Percentiles rank a stretch among this genome's conserved stretches.
These are phyloP conservation scores for Cinclus mexicanus DNA, from an alignment of 2,113 vertebrate genomes.

Conservation along the genomic window DNA sequence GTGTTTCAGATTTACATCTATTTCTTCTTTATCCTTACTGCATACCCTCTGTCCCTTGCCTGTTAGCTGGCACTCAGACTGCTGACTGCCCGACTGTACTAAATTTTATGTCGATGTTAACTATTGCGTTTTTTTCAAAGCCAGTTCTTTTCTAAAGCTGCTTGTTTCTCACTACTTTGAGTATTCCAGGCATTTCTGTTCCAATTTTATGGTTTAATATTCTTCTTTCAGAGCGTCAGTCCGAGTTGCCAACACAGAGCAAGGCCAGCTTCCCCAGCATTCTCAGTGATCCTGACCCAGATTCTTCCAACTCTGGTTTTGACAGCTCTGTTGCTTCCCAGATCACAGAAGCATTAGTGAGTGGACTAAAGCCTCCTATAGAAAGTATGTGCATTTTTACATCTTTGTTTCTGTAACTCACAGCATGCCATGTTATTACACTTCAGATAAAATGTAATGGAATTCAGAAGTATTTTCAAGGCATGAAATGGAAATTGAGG, in stretches of 20 bases:
- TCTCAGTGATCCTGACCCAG: slow-evolving; percentile 95
- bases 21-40: neutral
- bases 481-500: neutral
- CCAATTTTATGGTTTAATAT: slow-evolving; percentile 42
- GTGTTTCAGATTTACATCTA: fast-evolving
- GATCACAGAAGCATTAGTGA: slow-evolving; percentile 96
- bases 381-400: slow-evolving; percentile 84
- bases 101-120: neutral
- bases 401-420: neutral
- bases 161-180: neutral
- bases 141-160: neutral
- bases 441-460: neutral
- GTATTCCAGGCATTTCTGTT: slow-evolving; percentile 13
- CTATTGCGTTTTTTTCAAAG: neutral
- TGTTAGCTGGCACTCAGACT: neutral
- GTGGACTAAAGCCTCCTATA: slow-evolving; percentile 92
- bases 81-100: neutral
- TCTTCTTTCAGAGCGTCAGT: slow-evolving; percentile 88
- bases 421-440: neutral
- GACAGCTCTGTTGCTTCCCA: slow-evolving; percentile 97
- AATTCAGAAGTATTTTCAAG: neutral
- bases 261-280: slow-evolving; percentile 98
- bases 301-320: slow-evolving; percentile 96
- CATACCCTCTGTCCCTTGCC: neutral
- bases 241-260: slow-evolving; percentile 95